Base-by-base conservation (phyloP, 1,140 invertebrate species). In the Rhopalosiphum padi region DNA sequence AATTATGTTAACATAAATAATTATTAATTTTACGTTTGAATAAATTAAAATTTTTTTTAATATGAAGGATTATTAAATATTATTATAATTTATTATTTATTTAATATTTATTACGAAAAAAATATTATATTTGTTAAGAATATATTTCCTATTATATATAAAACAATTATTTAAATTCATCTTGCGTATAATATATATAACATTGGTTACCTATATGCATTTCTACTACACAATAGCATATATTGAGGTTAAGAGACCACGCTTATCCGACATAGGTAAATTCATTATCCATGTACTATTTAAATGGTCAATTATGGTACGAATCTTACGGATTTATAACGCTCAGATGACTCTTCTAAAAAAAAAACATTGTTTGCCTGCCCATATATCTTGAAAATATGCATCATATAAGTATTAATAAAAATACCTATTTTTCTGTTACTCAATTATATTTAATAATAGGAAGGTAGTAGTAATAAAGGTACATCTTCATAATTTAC, bases 251-350 rank as follows among this genome's bases (percentile, higher is more conserved):
- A 93, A 22, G 41, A 85, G 91, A 93, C 77, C 77, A 93, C 46
- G 35, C 43, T 93, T 93, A 93, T 93, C 77, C 77, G 91, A 85
- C 48, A 93, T 93, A 93, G 35, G 43, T 85, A 92, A 92, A 93
- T 93, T 85, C 91, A 93, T 93, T 93, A 85, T 86, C 77, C 46
- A 85, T 86, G 91, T 85, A 85, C 91, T 35, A 93, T 53, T 93
- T 93, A 85, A 93, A 93, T 93, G 91, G 91, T 93, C 48, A 85
- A 93, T 93, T 93, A 93, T 83, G 37, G 68, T 37, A 68, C 35
- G 90, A 92, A 92, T 83, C 35, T 37, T 48, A 77, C 68, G 68
- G n/a, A 92, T 92, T 92, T 92, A 92, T 92, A 82, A 92, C 68
- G 90, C 90, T 92, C 77, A 92, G 90, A 83, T 92, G 90, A 92